These are phyloP conservation scores for Vannuccia rotundouncinata DNA, from an alignment of 2,888 invertebrate genomes.

Conservation along the genomic window DNA sequence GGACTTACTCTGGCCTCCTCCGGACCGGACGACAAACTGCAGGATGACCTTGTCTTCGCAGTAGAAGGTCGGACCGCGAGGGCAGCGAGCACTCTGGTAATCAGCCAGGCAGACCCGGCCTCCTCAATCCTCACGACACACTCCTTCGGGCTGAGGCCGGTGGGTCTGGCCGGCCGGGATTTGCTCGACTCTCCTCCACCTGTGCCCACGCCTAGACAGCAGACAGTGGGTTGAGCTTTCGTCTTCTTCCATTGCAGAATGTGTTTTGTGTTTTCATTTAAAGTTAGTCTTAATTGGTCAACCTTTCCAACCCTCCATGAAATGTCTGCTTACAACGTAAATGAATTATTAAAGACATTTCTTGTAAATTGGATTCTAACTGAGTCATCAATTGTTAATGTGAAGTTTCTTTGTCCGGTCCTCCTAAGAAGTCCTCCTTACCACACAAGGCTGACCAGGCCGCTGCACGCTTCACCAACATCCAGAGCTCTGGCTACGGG, in stretches of 20 bases:
- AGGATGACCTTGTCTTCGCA: neutral
- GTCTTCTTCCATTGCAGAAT: too few relatives aligned
- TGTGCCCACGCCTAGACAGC: neutral
- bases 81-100: neutral
- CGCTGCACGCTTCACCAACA: neutral
- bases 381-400: too few relatives aligned
- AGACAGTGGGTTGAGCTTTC: neutral
- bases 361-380: too few relatives aligned
- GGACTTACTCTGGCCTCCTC: neutral
- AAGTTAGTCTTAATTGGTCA: too few relatives aligned
- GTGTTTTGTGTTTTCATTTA: too few relatives aligned
- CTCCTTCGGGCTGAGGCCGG: neutral
- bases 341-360: too few relatives aligned
- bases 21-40: neutral
- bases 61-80: too few relatives aligned
- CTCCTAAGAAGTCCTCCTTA: too few relatives aligned
- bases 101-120: neutral
- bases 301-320: too few relatives aligned
- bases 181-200: neutral
- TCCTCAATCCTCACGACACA: neutral
- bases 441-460: too few relatives aligned
- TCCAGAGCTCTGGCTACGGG: slow-evolving; percentile 4
- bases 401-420: too few relatives aligned
- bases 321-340: too few relatives aligned
- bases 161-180: neutral